phyloP scores from a whole-genome alignment of 2,888 invertebrate genomes.

The Callinectes sapidus region DNA sequence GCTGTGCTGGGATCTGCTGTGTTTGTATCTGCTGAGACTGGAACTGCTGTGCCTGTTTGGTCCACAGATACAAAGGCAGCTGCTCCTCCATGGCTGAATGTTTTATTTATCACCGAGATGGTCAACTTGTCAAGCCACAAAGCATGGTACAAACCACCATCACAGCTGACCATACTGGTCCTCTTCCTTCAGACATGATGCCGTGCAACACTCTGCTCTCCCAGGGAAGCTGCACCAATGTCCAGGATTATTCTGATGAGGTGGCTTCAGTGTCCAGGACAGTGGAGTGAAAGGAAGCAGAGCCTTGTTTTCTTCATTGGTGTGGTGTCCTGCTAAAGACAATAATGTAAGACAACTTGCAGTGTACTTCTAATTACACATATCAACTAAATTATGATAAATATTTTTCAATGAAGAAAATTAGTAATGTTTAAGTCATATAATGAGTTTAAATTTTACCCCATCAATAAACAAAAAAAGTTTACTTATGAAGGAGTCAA shows the following conservation, averaged over 20 bases:
- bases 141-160: neutral
- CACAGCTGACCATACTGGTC: neutral
- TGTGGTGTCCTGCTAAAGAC: neutral
- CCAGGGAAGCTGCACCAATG: neutral
- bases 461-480: neutral
- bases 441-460: neutral
- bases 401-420: too few species aligned
- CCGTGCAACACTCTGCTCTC: neutral
- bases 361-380: neutral
- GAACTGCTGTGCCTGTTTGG: slow-evolving; percentile 62
- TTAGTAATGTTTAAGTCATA: neutral
- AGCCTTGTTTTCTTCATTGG: neutral
- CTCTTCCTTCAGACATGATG: neutral
- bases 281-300: neutral
- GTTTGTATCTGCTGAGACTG: slow-evolving; percentile 47
- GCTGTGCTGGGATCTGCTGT: slow-evolving; percentile 64
- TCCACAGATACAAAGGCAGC: slow-evolving; percentile 67
- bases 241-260: neutral
- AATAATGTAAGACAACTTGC: neutral
- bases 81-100: slow-evolving; percentile 59
- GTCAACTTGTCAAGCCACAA: neutral
- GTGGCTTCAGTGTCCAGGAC: neutral
- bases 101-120: slow-evolving; percentile 22
- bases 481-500: neutral
- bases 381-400: neutral